Percentiles rank a stretch among this genome's conserved stretches.
These are phyloP conservation scores for Chaetops frenatus DNA, from an alignment of 2,113 vertebrate genomes.

Conservation along the genomic window DNA sequence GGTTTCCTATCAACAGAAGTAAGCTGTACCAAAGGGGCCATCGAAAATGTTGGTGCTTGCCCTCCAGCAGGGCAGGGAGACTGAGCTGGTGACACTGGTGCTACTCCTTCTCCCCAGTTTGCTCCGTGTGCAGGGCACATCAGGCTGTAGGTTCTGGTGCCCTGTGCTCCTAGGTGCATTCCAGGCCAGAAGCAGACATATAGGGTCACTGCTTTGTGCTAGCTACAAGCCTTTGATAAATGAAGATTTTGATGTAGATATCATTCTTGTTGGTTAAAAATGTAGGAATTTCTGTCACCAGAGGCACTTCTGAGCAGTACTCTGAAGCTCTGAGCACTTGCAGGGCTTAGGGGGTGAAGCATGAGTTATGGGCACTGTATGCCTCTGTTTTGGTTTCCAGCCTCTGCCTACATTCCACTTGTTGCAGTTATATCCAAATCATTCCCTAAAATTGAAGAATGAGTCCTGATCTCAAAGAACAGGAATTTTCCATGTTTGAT, in stretches of 20 bases:
- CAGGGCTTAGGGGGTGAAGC: neutral
- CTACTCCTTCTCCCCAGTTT: neutral
- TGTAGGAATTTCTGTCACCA: neutral
- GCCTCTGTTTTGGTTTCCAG: neutral
- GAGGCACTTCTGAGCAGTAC: neutral
- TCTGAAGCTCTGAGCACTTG: neutral
- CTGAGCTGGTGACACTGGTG: neutral
- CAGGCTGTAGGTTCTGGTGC: neutral
- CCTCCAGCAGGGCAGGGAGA: neutral
- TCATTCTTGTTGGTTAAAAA: neutral
- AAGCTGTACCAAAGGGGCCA: neutral
- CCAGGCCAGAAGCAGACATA: neutral
- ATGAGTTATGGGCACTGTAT: neutral
- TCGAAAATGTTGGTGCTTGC: fast-evolving
- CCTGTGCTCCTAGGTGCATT: fast-evolving
- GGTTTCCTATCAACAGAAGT: neutral
- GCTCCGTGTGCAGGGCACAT: neutral
- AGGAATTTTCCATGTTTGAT: neutral
- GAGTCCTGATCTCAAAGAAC: neutral
- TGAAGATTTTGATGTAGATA: neutral
- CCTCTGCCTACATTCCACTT: neutral
- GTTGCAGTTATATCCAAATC: neutral
- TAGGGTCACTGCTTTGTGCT: neutral
- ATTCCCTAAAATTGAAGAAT: neutral
- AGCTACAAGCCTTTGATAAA: neutral